Evolutionary conservation across 2,888 invertebrate species (phyloP).

Genomic region (Catocala fraxini): DNA sequence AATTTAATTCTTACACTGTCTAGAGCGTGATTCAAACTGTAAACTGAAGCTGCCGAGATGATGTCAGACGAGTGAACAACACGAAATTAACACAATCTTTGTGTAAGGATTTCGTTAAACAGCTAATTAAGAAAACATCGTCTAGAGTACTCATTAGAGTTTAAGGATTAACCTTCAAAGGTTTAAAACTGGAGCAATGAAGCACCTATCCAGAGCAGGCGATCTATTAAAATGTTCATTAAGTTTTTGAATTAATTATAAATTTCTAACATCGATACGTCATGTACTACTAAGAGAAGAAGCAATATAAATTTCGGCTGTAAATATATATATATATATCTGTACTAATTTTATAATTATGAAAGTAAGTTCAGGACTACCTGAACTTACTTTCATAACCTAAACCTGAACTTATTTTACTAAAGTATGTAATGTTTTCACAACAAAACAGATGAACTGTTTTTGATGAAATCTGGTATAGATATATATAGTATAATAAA

Average conservation of each 20-base stretch:
- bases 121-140: constrained; percentile 58
- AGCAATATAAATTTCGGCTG: too few species aligned
- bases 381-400: too few species aligned
- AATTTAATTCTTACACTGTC: constrained; percentile 62
- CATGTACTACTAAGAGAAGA: too few species aligned
- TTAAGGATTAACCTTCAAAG: constrained; percentile 47
- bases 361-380: too few species aligned
- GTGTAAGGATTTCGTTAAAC: constrained; percentile 59
- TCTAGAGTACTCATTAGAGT: constrained; percentile 47
- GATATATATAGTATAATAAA: too few species aligned
- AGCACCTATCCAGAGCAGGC: constrained; percentile 1
- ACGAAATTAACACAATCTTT: constrained; percentile 69
- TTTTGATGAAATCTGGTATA: too few species aligned
- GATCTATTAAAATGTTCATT: constrained; percentile 17
- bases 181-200: constrained; percentile 11
- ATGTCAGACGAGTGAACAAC: constrained; percentile 71
- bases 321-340: too few species aligned
- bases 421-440: too few species aligned
- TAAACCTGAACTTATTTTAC: too few species aligned
- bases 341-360: too few species aligned
- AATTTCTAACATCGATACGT: too few species aligned
- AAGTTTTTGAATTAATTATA: constrained; percentile 1
- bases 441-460: too few species aligned
- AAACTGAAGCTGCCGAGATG: constrained; percentile 66
- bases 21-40: constrained; percentile 69